Base-by-base conservation (phyloP, 2,113 vertebrate species). In the Chionodraco myersi region DNA sequence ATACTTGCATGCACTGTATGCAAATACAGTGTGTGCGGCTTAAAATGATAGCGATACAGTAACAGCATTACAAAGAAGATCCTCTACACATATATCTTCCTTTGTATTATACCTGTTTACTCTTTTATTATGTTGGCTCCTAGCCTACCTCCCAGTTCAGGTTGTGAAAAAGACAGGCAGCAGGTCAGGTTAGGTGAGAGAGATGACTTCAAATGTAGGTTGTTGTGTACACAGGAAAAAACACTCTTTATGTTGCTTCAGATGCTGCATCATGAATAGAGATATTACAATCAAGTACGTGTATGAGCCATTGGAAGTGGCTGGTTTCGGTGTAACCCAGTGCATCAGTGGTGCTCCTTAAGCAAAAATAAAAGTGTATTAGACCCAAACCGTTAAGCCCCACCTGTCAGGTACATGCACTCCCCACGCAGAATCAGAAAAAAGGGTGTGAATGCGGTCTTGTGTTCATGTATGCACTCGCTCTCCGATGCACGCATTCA, bases 11-110 rank as follows among this genome's bases (percentile, higher is more conserved):
- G 52, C 10, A 52, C n/a, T 15, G 12, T 21, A 9, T 44, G 45
- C 44, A 44, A 15, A 64, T 41, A 6, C 36, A 41, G 36, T 41
- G n/a, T 44, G 18, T 48, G 47, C 30, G 15, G 13, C 6, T 10
- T 82, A 58, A 58, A 62, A 77, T 79, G 44, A 14, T 6, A 16
- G 14, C 30, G 11, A 54, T 60, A 26, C 13, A 1, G 18, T 75
- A 61, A 64, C 61, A 11, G 8, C 15, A 48, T 18, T 6, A 57
- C 15, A 73, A 51, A 16, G 15, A 48, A 59, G 58, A 53, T 72
- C 36, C 21, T 57, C 16, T 8, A 11, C 30, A 30, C 36, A 12
- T 12, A 13, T 15, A 16, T 65, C 48, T 34, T 14, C 7, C 59
- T 52, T 64, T 72, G 58, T 11, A 8, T 13, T 36, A 6, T 44